Conservation (phyloP, 2,113 vertebrate genomes). For the Probosciger aterrimus region DNA sequence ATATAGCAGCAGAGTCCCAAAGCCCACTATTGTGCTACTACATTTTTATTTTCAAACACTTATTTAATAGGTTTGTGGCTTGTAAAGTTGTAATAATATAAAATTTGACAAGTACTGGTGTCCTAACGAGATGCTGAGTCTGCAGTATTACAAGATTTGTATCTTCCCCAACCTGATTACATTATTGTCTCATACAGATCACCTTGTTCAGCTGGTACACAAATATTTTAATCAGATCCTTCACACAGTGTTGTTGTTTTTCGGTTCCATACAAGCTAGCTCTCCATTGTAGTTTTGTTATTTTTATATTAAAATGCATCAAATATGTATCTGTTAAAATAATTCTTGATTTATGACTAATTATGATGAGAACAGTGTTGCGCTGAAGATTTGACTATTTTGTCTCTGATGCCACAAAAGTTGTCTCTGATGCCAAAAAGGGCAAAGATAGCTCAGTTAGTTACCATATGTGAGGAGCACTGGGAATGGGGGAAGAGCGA, state of each 20-base stretch:
- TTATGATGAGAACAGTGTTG: conserved; percentile 6
- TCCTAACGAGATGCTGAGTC: background rate
- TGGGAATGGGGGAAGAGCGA: background rate
- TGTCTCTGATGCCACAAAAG: background rate
- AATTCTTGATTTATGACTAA: conserved; percentile 9
- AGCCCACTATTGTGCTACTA: background rate
- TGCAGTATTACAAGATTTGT: background rate
- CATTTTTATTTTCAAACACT: conserved; percentile 17
- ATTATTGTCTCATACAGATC: background rate
- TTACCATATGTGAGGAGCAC: background rate
- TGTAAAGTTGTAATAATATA: background rate
- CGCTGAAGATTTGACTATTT: background rate
- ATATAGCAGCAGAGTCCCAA: background rate
- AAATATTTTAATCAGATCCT: conserved; percentile 13
- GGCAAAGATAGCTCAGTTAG: background rate
- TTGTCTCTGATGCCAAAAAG: background rate
- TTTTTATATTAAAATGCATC: background rate
- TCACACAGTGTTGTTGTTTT: background rate
- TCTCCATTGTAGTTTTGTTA: background rate
- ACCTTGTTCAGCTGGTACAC: background rate
- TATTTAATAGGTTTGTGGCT: conserved; percentile 8
- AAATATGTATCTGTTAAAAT: conserved; percentile 2
- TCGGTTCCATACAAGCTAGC: background rate
- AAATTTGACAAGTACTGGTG: background rate
- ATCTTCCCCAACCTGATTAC: background rate